phyloP scores from a whole-genome alignment of 2,113 vertebrate genomes.

The Hassar affinis region DNA sequence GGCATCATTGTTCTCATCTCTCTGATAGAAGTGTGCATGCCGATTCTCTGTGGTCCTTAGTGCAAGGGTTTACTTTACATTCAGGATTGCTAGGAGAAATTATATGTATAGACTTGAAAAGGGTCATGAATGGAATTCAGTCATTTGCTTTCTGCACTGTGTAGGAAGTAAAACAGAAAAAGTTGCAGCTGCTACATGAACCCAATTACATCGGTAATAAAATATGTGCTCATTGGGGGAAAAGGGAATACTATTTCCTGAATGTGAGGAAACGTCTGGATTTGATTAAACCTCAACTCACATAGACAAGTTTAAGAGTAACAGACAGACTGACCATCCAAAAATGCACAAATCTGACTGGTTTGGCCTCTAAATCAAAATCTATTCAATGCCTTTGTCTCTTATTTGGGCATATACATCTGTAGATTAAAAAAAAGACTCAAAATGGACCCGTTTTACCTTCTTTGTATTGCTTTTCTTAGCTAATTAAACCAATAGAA shows the following conservation, averaged over 20 bases:
- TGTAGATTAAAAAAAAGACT: neutral
- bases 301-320: neutral
- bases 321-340: neutral
- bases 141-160: neutral
- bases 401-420: neutral
- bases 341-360: neutral
- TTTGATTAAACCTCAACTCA: slow-evolving; percentile 17
- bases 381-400: neutral
- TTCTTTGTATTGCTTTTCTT: neutral
- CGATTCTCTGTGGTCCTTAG: neutral
- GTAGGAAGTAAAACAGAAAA: slow-evolving; percentile 9
- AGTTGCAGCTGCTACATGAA: slow-evolving; percentile 20
- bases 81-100: neutral
- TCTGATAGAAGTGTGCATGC: slow-evolving; percentile 39
- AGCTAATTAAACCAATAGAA: neutral
- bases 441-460: neutral
- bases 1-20: slow-evolving; percentile 70
- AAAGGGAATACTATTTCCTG: slow-evolving; percentile 24
- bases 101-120: neutral
- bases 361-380: neutral
- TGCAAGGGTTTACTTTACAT: slow-evolving; percentile 13
- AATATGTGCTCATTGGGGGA: slow-evolving; percentile 34
- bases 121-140: neutral
- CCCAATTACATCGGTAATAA: slow-evolving; percentile 30
- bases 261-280: slow-evolving; percentile 32